Base-by-base conservation (phyloP, 2,113 vertebrate genomes). In the Tupaia chinensis region DNA sequence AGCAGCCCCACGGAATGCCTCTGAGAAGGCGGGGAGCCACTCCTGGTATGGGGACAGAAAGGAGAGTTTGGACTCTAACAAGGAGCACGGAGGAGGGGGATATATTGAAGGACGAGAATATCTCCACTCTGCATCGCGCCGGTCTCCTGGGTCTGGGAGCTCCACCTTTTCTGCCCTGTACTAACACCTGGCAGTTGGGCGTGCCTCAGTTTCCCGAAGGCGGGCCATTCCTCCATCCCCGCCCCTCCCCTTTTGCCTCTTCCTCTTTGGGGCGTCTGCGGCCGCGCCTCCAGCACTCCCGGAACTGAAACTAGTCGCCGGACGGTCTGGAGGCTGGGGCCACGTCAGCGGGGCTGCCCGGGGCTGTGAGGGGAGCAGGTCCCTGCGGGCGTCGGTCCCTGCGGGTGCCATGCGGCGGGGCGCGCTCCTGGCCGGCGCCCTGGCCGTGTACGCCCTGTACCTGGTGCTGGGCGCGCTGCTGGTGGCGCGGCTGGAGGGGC, bases 401-500 rank as follows among this genome's bases (percentile, higher is more conserved):
- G 92, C 7, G 25, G 58, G 93, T 27, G 89, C 88, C 74, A 98
- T 98, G 97, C 96, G 79, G 79, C 96, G 94, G 70, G 96, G 96
- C 66, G 96, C 91, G 68, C 74, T 98, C 20, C 95, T 98, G 89
- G 97, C 96, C 4, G 58, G 94, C 25, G 96, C 96, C 53, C 63
- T 98, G 83, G 94, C 86, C 7, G 92, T 16, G 5, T 99, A 99
- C 79, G 14, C 98, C 79, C 94, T 92, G 72, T 99, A 99, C 98
- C 98, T 99, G 96, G 81, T 98, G 88, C 97, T 99, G 92, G 99
- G 99, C 16, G 99, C 99, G 0, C 98, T 99, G 72, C 97, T 99
- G 8, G 98, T 99, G 97, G 99, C 99, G 66, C 98, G 97, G 85
- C 98, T 99, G 93, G 99, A 99, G 98, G 97, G 98, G 93, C 99